Conservation (phyloP, 1,140 invertebrate genomes). For the Telenomus remus region DNA sequence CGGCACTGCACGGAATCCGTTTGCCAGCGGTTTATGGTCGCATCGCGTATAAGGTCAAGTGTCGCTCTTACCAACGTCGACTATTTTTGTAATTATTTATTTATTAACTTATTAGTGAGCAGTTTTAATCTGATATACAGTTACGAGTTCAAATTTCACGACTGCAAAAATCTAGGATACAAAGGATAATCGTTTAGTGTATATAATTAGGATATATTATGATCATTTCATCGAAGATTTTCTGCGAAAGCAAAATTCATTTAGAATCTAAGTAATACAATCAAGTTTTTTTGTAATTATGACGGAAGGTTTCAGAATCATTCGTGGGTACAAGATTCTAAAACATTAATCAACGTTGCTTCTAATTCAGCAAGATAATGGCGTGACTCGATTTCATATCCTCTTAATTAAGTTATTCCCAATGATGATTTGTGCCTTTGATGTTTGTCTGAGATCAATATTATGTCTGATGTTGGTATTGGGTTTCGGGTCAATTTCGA, state of each 20-base stretch:
- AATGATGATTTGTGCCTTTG: conserved; percentile 52
- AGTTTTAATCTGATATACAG: conserved; percentile 17
- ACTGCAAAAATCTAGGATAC: conserved; percentile 15
- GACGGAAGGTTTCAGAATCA: too few species aligned
- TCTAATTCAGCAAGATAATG: too few species aligned
- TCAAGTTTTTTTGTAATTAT: too few species aligned
- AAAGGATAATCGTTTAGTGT: too few species aligned
- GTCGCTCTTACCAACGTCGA: conserved; percentile 24
- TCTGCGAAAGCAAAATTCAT: too few species aligned
- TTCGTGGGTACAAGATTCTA: too few species aligned
- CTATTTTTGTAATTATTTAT: conserved; percentile 36
- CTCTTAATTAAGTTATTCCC: conserved; percentile 48
- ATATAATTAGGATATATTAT: too few species aligned
- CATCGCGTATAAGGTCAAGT: conserved; percentile 26
- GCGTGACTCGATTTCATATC: conserved; percentile 32
- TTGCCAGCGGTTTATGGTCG: conserved; percentile 26
- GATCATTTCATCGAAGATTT: too few species aligned
- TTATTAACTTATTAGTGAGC: conserved; percentile 29
- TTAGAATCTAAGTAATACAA: too few species aligned
- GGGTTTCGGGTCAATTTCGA: conserved; percentile 40
- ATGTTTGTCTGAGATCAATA: conserved; percentile 54
- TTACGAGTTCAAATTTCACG: conserved; percentile 19
- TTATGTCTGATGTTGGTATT: conserved; percentile 39
- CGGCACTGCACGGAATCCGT: conserved; percentile 34
- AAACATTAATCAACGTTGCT: too few species aligned